These are phyloP conservation scores for Pyrrhia umbra DNA, from an alignment of 2,888 invertebrate species.

Conservation along the genomic window DNA sequence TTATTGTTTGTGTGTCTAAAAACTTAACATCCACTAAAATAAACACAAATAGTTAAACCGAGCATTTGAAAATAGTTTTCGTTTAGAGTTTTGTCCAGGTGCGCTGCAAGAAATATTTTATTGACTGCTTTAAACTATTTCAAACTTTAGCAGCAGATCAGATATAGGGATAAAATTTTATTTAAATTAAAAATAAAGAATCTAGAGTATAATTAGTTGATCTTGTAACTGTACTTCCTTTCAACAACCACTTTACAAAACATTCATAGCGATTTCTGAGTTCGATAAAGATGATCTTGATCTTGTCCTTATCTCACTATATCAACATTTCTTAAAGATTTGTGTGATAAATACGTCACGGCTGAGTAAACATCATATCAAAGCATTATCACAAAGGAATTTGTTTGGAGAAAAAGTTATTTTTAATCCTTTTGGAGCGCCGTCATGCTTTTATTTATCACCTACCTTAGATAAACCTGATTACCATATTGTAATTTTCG, in stretches of 20 bases:
- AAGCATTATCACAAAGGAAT: slow-evolving; percentile 72
- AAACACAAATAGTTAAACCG: slow-evolving; percentile 14
- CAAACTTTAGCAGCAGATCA: no score
- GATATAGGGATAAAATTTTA: neutral
- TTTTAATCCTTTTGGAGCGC: slow-evolving; percentile 71
- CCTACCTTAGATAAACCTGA: slow-evolving; percentile 63
- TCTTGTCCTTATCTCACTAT: slow-evolving; percentile 34
- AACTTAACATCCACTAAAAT: slow-evolving; percentile 27
- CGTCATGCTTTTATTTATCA: slow-evolving; percentile 68
- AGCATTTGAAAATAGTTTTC: neutral
- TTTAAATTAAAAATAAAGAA: neutral
- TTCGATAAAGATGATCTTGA: slow-evolving; percentile 43
- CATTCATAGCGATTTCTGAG: slow-evolving; percentile 15
- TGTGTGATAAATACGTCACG: slow-evolving; percentile 36
- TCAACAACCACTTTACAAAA: slow-evolving; percentile 21
- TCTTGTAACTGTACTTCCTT: slow-evolving; percentile 9
- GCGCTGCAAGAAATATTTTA: neutral
- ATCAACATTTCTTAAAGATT: slow-evolving; percentile 34
- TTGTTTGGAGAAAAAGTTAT: slow-evolving; percentile 77
- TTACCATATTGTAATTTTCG: slow-evolving; percentile 50
- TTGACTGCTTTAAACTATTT: neutral
- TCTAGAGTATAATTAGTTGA: neutral
- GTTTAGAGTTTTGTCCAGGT: slow-evolving; percentile 2
- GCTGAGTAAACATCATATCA: slow-evolving; percentile 64
- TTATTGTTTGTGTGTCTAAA: slow-evolving; percentile 35